Evolutionary conservation across 23 tunicate species (phyloP).

Genomic region (Halocynthia roretzi): DNA sequence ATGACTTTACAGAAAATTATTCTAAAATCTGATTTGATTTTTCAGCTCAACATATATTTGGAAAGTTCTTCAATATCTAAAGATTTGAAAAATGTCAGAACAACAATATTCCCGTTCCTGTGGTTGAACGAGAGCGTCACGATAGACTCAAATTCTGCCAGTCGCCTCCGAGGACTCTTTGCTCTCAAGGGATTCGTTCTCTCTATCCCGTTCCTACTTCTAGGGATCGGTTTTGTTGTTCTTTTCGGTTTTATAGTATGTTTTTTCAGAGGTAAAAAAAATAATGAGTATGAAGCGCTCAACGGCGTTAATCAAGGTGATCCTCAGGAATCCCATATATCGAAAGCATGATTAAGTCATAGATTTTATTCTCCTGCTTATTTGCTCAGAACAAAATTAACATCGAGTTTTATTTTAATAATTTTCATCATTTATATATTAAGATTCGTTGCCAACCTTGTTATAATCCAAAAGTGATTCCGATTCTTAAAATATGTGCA

Average conservation of each 20-base stretch:
- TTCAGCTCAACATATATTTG: conserved; percentile 16
- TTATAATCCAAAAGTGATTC: too few relatives aligned
- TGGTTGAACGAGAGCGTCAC: conserved; percentile 26
- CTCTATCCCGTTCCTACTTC: background rate
- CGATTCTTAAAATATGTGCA: too few relatives aligned
- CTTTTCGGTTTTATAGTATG: background rate
- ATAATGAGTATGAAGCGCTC: background rate
- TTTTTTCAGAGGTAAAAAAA: background rate
- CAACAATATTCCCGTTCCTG: background rate
- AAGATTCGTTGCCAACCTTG: too few relatives aligned
- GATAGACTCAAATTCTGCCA: conserved; percentile 6
- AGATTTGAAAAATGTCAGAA: conserved; percentile 1
- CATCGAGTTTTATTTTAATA: too few relatives aligned
- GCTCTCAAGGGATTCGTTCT: background rate
- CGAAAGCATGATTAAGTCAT: too few relatives aligned
- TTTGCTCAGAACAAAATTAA: too few relatives aligned
- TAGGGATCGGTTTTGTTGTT: conserved; percentile 18
- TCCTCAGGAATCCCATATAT: too few relatives aligned
- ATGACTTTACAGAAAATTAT: too few relatives aligned
- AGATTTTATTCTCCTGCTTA: too few relatives aligned
- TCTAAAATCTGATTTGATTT: background rate
- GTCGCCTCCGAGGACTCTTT: conserved; percentile 2
- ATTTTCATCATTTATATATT: too few relatives aligned
- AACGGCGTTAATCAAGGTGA: too few relatives aligned
- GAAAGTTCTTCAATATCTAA: background rate